These are phyloP conservation scores for Orthosia cruda DNA, from an alignment of 2,888 invertebrate genomes.

Conservation along the genomic window DNA sequence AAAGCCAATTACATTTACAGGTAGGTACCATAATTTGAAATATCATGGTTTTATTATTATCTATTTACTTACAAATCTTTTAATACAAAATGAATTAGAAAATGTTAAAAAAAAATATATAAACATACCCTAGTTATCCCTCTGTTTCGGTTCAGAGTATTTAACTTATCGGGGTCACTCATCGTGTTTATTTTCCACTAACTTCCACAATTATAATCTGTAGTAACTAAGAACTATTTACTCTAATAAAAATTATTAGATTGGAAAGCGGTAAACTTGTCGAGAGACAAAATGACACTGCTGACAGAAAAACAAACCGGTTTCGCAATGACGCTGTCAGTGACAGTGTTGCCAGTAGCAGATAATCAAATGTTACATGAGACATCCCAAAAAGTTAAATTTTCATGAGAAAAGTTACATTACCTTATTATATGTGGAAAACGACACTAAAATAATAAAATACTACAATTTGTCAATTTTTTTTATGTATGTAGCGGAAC, in stretches of 20 bases:
- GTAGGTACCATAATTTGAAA: not conserved
- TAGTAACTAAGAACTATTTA: not conserved
- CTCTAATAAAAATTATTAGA: not conserved
- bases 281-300: not conserved
- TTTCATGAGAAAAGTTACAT: no score
- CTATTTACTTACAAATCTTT: not conserved
- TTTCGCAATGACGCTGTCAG: conserved; percentile 10
- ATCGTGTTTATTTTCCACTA: conserved; percentile 33
- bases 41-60: not conserved
- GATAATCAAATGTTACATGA: no score
- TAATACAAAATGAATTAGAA: not conserved
- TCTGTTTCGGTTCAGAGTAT: conserved; percentile 24
- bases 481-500: no score
- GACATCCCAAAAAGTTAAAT: no score
- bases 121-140: conserved; percentile 43
- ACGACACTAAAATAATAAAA: no score
- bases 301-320: not conserved
- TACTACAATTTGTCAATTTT: no score
- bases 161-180: conserved; percentile 42
- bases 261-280: accelerated
- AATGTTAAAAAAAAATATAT: not conserved
- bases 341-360: no score
- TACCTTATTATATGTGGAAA: no score
- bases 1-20: no score
- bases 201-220: not conserved